These are phyloP conservation scores for Bungarus multicinctus DNA, from an alignment of 2,113 vertebrate genomes.

Conservation along the genomic window DNA sequence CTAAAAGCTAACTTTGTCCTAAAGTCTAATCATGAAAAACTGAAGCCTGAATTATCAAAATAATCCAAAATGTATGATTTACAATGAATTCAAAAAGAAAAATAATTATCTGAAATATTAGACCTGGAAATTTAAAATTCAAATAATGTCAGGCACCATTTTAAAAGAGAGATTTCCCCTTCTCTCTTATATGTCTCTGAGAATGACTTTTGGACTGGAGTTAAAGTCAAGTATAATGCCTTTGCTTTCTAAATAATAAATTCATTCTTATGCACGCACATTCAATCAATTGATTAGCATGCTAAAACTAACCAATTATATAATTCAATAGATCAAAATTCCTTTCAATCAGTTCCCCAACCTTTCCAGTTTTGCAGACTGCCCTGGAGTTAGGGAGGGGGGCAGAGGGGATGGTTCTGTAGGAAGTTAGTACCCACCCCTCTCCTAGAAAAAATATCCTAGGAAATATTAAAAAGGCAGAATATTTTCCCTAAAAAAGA, in stretches of 20 bases:
- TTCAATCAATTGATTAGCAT: neutral
- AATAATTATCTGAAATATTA: neutral
- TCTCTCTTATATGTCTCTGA: neutral
- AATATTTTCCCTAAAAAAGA: no score
- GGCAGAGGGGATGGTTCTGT: no score
- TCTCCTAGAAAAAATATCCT: no score
- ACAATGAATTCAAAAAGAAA: neutral
- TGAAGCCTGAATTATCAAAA: conserved; percentile 7
- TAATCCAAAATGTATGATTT: neutral
- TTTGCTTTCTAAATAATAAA: neutral
- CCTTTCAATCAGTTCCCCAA: neutral
- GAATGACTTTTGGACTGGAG: neutral
- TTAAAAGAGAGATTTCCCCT: neutral
- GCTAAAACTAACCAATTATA: neutral
- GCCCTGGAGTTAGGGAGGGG: no score
- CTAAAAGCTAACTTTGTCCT: no score
- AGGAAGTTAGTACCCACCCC: no score
- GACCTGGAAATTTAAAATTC: neutral
- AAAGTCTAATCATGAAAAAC: conserved; percentile 2
- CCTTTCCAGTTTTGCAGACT: no score
- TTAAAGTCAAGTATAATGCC: neutral
- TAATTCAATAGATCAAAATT: no score
- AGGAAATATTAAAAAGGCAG: no score
- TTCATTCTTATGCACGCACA: neutral
- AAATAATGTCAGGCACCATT: neutral